Base-by-base conservation (phyloP, 2,113 vertebrate genomes). In the Maccullochella peelii region DNA sequence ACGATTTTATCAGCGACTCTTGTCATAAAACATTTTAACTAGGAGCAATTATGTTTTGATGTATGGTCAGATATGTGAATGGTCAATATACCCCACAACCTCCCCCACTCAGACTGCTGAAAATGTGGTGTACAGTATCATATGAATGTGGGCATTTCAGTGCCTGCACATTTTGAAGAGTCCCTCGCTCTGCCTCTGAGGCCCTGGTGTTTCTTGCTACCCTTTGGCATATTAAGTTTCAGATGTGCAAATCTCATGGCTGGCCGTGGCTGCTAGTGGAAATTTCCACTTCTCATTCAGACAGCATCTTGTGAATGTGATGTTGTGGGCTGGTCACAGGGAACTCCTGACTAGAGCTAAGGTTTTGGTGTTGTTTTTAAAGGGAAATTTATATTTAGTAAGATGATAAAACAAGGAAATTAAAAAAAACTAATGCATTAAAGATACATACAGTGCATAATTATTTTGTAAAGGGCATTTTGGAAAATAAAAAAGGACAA, bases 221-320 rank as follows among this genome's bases (percentile, higher is more conserved):
- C 89, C 88, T 93, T 90, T 90, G 90, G 88, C 88, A 93, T 94
- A 94, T 94, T 93, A 91, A 82, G 90, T 95, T 95, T 95, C 94
- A 94, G 82, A 93, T 93, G 91, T 91, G 91, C 90, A 91, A 88
- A 88, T 83, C 85, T 91, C 79, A 84, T 55, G 79, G 79, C 74
- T 55, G 27, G 86, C 88, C 59, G 44, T 57, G 72, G 79, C 92
- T 83, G 82, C 90, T 83, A 88, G 94, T 95, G 95, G 95, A 96
- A 96, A 95, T 95, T 95, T 96, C 95, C 95, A 95, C 93, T 92
- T 93, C 89, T 90, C 77, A 86, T 83, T 90, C 59, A 57, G 84
- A 86, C 68, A 87, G 87, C 73, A 72, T 83, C 80, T 82, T 88
- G 84, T 91, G 86, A 90, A 84, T 90, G 75, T 57, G 62, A 68